These are phyloP conservation scores for Drosophila limbata DNA, from an alignment of 2,888 invertebrate genomes.

Conservation along the genomic window DNA sequence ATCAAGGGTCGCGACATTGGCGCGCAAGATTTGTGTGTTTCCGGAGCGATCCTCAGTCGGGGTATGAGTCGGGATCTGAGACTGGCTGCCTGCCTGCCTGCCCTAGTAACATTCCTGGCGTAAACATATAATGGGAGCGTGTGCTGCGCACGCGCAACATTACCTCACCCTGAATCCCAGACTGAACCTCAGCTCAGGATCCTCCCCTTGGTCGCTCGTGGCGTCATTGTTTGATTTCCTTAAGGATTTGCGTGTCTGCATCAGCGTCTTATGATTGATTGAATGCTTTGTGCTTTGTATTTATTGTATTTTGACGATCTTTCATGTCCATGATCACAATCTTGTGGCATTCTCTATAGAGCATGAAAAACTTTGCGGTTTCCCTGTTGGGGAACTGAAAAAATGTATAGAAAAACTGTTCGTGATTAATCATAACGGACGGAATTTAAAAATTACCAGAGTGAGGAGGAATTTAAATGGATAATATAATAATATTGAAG, in stretches of 20 bases:
- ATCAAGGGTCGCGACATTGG: constrained; percentile 68
- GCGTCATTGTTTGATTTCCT: constrained; percentile 68
- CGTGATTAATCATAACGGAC: constrained; percentile 46
- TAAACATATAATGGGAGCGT: constrained; percentile 78
- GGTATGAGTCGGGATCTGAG: constrained; percentile 15
- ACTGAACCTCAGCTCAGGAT: constrained; percentile 26
- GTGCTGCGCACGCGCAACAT: constrained; percentile 79
- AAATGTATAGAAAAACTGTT: constrained; percentile 2
- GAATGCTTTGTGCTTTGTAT: constrained; percentile 48
- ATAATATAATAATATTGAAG: too few relatives aligned
- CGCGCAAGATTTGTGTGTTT: constrained; percentile 76
- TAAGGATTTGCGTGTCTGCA: constrained; percentile 64
- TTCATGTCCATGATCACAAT: constrained; percentile 66
- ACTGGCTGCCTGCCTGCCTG: constrained; percentile 26
- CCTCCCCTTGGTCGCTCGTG: constrained; percentile 34
- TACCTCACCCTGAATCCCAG: constrained; percentile 48
- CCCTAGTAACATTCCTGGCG: constrained; percentile 56
- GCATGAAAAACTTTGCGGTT: constrained; percentile 50
- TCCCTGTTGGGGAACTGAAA: constrained; percentile 33
- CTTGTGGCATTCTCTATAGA: constrained; percentile 66
- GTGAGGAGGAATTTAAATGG: neutral
- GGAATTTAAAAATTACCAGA: neutral
- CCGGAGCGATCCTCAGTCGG: constrained; percentile 47
- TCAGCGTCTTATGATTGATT: constrained; percentile 70
- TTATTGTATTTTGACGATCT: constrained; percentile 59